Evolutionary conservation across 1,140 invertebrate genomes (phyloP), one percentile per base, ranked within the genome.

Genomic region (Yoshiicerus persimilis): DNA sequence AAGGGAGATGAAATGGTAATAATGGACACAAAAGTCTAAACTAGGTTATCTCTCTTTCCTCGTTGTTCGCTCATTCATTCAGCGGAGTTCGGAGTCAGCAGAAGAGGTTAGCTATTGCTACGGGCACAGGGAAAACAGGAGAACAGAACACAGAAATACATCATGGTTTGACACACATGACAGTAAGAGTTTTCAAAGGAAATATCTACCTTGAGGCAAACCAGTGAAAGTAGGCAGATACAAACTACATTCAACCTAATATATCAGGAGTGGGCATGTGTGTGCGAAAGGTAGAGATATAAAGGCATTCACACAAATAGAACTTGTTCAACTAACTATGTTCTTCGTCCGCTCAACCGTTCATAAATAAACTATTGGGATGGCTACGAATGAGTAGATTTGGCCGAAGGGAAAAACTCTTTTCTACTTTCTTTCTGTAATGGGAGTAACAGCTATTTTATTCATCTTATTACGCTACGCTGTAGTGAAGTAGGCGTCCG

Each of bases 331-430:
- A 80, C 30, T 80, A 80, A 80, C 75, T 36, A 80, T 6, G 64
- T 80, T 80, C 75, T 20, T 80, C 75, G 11, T 36, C 32, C 75
- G 75, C 32, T 80, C 75, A 80, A 34, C 75, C 75, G 38, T 80
- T 80, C 75, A 80, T 80, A 80, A 80, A 80, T 80, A 80, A 80
- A 80, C 75, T 80, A 80, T 80, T 80, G 75, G 75, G 20, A 80
- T 36, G 75, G 75, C 75, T n/a, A 38, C 34, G 75, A 80, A 38
- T 80, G 75, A 80, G 75, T 36, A 38, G 16, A 80, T 80, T 80
- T 80, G 1, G 34, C 75, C 75, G 13, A 38, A 80, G 75, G 75
- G 32, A 36, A 80, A 36, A 80, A 36, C 34, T 38, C 30, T 38
- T 36, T n/a, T n/a, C n/a, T 80, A 38, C 75, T 80, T 38, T 80